Conservation (phyloP, 2,113 vertebrate species). For the Labeo catla region DNA sequence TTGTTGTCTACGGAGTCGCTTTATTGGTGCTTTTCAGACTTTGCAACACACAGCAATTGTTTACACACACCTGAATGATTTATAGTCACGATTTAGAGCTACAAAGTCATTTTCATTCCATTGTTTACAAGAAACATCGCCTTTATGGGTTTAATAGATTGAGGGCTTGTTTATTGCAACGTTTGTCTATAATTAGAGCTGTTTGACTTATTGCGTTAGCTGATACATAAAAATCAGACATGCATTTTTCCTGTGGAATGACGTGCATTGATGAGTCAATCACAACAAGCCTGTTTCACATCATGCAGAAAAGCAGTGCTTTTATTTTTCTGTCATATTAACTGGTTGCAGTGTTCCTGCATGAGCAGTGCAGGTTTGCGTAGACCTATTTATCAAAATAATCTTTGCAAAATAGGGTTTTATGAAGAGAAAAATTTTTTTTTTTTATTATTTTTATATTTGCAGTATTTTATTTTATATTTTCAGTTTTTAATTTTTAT, state of each 20-base stretch:
- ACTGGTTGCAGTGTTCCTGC: no score
- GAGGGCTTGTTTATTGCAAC: not conserved
- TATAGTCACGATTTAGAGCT: not conserved
- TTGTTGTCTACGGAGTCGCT: not conserved
- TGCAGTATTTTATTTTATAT: no score
- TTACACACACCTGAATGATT: slow-evolving; percentile 1
- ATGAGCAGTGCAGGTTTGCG: no score
- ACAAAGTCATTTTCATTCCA: not conserved
- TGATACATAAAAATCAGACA: not conserved
- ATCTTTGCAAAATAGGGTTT: no score
- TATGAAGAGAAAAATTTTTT: no score
- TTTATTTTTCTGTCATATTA: no score
- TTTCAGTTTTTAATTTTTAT: no score
- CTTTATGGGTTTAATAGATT: not conserved
- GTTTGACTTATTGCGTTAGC: not conserved
- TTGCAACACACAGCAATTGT: not conserved
- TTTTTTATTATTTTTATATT: no score
- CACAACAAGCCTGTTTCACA: not conserved
- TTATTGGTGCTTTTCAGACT: not conserved
- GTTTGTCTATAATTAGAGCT: not conserved
- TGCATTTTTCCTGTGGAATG: not conserved
- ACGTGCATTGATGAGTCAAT: not conserved
- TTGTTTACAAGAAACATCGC: not conserved
- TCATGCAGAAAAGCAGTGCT: not conserved
- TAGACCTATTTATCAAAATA: no score